Evolutionary conservation across 2,113 vertebrate genomes (phyloP).

Genomic region (Cryptotis parvus): DNA sequence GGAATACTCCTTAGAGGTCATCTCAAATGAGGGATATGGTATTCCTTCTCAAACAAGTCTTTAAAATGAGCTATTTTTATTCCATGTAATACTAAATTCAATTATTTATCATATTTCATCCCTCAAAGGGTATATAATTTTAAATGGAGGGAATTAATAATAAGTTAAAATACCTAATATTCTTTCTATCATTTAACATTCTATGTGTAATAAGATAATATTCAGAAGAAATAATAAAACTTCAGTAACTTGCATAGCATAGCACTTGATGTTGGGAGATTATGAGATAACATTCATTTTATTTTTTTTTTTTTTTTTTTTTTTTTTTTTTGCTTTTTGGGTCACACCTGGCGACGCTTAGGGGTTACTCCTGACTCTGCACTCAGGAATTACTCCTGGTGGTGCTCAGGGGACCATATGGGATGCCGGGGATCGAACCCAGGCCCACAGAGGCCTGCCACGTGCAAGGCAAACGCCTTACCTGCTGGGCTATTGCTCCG

Average conservation of each 20-base stretch:
- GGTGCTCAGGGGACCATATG: no score
- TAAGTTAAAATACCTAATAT: neutral
- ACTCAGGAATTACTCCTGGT: no score
- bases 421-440: no score
- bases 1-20: no score
- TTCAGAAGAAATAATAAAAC: slow-evolving; percentile 3
- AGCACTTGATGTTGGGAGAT: neutral
- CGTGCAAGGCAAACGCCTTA: no score
- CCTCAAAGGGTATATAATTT: neutral
- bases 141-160: neutral
- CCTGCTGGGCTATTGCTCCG: no score
- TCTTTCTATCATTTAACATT: neutral
- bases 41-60: neutral
- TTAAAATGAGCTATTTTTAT: neutral
- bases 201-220: neutral
- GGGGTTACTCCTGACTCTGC: no score
- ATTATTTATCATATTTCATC: neutral
- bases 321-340: no score
- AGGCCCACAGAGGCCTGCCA: no score
- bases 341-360: no score
- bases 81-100: neutral
- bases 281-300: neutral
- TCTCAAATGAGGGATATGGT: no score
- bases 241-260: neutral
- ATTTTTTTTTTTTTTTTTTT: no score